Conservation (phyloP, 2,888 invertebrate species). For the Pediacus dermestoides region DNA sequence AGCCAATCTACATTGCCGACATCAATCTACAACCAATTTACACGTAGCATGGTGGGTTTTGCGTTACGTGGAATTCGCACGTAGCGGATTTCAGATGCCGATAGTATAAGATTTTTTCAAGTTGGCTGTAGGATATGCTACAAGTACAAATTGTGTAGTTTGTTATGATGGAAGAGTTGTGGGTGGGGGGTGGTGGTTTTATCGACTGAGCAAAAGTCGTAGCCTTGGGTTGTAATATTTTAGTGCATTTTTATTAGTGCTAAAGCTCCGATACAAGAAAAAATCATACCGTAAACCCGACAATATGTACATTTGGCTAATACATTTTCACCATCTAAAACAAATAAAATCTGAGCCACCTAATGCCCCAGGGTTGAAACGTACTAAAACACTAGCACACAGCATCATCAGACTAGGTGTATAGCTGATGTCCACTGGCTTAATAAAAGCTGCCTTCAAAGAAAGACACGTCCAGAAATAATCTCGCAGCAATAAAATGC, state of each 20-base stretch:
- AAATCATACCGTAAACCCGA: conserved; percentile 44
- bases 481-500: conserved; percentile 27
- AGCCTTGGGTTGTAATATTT: conserved; percentile 21
- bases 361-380: neutral
- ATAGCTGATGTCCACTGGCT: neutral
- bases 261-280: conserved; percentile 45
- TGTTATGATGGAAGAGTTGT: too few relatives aligned
- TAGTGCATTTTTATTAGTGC: conserved; percentile 42
- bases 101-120: too few relatives aligned
- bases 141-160: too few relatives aligned
- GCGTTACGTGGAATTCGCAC: conserved; percentile 3
- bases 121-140: too few relatives aligned
- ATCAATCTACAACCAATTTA: conserved; percentile 29
- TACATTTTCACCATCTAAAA: conserved; percentile 45
- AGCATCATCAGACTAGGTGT: neutral
- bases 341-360: conserved; percentile 31
- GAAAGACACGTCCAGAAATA: conserved; percentile 27
- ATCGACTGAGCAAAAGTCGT: neutral
- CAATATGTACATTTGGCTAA: conserved; percentile 46
- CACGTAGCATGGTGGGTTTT: conserved; percentile 14
- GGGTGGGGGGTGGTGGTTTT: too few relatives aligned
- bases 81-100: too few relatives aligned
- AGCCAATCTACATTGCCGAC: conserved; percentile 27
- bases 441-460: conserved; percentile 18
- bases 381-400: conserved; percentile 2